Percentiles rank a stretch among this genome's conserved stretches.
These are phyloP conservation scores for Hirtodrosophila histrioides DNA, from an alignment of 2,888 invertebrate species.

Conservation along the genomic window DNA sequence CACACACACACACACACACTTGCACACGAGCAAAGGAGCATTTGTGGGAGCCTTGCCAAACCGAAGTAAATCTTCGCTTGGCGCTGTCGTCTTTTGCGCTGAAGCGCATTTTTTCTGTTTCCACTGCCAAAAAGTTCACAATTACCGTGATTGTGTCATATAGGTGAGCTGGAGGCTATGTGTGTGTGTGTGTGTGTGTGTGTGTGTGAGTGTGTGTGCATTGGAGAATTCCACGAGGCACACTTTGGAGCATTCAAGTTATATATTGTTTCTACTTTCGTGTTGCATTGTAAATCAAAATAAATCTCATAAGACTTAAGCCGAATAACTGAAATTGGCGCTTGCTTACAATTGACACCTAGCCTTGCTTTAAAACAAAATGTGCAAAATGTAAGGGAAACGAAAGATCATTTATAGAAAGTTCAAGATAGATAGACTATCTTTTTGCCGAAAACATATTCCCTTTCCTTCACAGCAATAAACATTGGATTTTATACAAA, in stretches of 20 bases:
- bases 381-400: too few relatives aligned
- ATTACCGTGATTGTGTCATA: constrained; percentile 65
- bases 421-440: too few relatives aligned
- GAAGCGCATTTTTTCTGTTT: constrained; percentile 32
- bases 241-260: constrained; percentile 52
- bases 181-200: constrained; percentile 17
- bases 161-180: constrained; percentile 14
- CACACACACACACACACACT: constrained; percentile 11
- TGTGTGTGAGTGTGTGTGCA: constrained; percentile 10
- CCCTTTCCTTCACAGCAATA: too few relatives aligned
- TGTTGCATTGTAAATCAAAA: constrained; percentile 52
- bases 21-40: constrained; percentile 6
- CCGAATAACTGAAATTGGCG: not conserved
- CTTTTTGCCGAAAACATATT: too few relatives aligned
- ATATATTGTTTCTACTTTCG: constrained; percentile 43
- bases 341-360: constrained; percentile 17
- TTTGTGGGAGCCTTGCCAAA: constrained; percentile 63
- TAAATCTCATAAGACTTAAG: constrained; percentile 35
- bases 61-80: constrained; percentile 66
- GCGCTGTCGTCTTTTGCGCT: constrained; percentile 56
- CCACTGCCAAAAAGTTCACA: constrained; percentile 62
- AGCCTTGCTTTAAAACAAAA: too few relatives aligned
- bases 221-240: constrained; percentile 50
- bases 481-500: too few relatives aligned
- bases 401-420: too few relatives aligned